Evolutionary conservation across 2,113 vertebrate genomes (phyloP), one percentile per base, ranked within the genome.

Genomic region (Prochilodus magdalenae): DNA sequence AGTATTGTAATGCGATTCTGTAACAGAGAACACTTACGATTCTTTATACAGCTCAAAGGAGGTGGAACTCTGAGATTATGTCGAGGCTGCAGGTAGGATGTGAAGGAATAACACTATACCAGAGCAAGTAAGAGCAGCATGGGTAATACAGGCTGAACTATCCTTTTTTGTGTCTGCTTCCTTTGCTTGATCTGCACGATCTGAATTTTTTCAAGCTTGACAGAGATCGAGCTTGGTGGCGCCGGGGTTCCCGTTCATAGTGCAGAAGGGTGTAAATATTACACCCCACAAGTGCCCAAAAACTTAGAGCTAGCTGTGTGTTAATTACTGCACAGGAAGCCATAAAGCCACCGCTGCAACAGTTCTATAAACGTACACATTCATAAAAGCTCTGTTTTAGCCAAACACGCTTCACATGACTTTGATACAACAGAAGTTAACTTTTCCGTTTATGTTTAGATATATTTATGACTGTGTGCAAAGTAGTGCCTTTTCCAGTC

Each of bases 1-100:
- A 89, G 73, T 57, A 2, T 26, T 29, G 81, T 73, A 73, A 86
- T 24, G 44, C 40, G 79, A 90, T 79, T 81, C 85, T 65, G 51
- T 76, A 79, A 83, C 36, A 24, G 67, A 79, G 66, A 24, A 29
- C 47, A 27, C 47, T 75, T 55, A 16, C 73, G 22, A 36, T 74
- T 77, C 57, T 70, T 81, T 67, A 55, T 67, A 29, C 24, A n/a
- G 78, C 11, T 15, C 63, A 55, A 63, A 81, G 60, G 22, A 75
- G 62, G 33, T 22, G 18, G 11, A 82, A 75, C 26, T 20, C 63
- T 11, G 15, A n/a, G 30, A 59, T 69, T 47, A 81, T 70, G 63
- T 75, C 47, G n/a, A 44, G 49, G 44, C 27, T 66, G 13, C 49
- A 75, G 26, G 18, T 33, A 13, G 53, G 66, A 71, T 71, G 60